Evolutionary conservation across 2,797 vertebrate species (phyloP).

Genomic region (Cygnus olor): DNA sequence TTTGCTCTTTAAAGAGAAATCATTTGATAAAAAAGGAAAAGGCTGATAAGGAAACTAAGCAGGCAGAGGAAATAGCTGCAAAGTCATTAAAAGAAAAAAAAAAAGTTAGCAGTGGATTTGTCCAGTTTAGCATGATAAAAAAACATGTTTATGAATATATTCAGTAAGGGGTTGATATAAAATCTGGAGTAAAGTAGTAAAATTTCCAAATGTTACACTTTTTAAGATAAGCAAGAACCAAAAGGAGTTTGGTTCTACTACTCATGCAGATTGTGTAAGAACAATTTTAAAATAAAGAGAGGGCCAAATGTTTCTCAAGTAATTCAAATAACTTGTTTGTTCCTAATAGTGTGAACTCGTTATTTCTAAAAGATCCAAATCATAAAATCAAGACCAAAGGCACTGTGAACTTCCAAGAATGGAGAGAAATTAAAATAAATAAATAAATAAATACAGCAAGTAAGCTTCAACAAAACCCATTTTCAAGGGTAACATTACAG

Average conservation of each 20-base stretch:
- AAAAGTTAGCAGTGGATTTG: neutral
- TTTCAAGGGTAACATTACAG: neutral
- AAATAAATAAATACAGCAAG: neutral
- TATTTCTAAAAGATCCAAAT: neutral
- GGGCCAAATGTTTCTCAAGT: accelerated
- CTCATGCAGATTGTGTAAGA: neutral
- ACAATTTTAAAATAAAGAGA: neutral
- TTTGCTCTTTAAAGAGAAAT: neutral
- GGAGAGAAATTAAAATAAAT: neutral
- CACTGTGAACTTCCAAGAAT: neutral
- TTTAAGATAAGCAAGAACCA: neutral
- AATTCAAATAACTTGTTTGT: neutral
- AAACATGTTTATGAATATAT: neutral
- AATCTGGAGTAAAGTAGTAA: neutral
- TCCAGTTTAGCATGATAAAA: neutral
- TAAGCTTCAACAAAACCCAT: neutral
- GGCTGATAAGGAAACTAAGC: neutral
- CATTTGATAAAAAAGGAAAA: neutral
- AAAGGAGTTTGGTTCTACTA: neutral
- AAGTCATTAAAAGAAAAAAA: neutral
- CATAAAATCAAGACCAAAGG: neutral
- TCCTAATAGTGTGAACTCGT: neutral
- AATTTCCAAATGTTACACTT: neutral
- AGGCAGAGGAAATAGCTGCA: neutral
- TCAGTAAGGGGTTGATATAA: neutral